Conservation (phyloP, 2,888 invertebrate species). For the Microplitis deprimator region DNA sequence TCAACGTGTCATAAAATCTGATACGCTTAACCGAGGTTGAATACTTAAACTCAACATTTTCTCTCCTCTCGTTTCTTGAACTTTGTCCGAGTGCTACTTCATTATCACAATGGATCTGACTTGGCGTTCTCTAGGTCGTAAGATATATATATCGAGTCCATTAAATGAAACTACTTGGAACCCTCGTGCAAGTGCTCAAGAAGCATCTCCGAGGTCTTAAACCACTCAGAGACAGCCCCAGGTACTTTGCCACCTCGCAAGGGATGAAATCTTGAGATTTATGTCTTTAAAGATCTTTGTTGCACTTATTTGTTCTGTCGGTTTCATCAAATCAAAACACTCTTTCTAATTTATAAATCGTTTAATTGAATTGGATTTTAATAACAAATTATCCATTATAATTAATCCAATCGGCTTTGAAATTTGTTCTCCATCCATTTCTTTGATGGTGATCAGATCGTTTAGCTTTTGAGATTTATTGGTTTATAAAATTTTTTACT, state of each 20-base stretch:
- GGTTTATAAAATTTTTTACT: too few species aligned
- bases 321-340: background rate
- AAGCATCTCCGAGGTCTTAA: conserved; percentile 38
- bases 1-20: conserved; percentile 27
- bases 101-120: conserved; percentile 28
- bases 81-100: conserved; percentile 20
- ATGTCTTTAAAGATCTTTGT: conserved; percentile 18
- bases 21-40: background rate
- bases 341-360: background rate
- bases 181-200: conserved; percentile 26
- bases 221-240: conserved; percentile 36
- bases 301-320: conserved; percentile 7
- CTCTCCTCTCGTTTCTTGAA: conserved; percentile 22
- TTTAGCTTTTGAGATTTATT: too few species aligned
- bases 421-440: too few species aligned
- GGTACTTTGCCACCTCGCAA: conserved; percentile 29
- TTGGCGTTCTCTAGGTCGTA: conserved; percentile 6
- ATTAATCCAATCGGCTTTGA: too few species aligned
- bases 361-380: background rate
- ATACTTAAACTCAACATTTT: background rate
- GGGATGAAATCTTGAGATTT: conserved; percentile 23
- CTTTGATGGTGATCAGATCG: too few species aligned
- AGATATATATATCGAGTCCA: conserved; percentile 40
- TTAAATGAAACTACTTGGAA: conserved; percentile 47
- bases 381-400: too few species aligned